A percentile compares a stretch with the other conserved stretches of the same genome.
These are phyloP conservation scores for Ceratina australensis DNA, from an alignment of 1,140 invertebrate species.

Conservation along the genomic window DNA sequence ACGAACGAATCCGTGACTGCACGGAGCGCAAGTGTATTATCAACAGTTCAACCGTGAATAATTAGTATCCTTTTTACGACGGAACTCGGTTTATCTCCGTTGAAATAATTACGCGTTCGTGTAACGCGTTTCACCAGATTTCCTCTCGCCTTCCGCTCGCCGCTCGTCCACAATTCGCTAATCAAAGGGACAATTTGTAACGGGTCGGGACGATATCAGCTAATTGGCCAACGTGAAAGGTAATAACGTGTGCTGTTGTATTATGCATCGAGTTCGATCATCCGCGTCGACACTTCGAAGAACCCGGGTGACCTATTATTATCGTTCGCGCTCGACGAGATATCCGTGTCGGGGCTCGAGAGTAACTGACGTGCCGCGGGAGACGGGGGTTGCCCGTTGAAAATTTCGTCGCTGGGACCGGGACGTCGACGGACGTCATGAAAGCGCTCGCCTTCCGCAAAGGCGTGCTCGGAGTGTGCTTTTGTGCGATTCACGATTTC, in stretches of 20 bases:
- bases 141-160: background rate
- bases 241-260: constrained; percentile 31
- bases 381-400: background rate
- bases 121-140: background rate
- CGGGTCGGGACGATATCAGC: constrained; percentile 24
- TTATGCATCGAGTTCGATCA: constrained; percentile 7
- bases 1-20: background rate
- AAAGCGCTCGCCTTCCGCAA: constrained; percentile 39
- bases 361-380: background rate
- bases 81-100: no score
- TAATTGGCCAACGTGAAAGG: constrained; percentile 31
- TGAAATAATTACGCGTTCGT: no score
- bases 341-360: background rate
- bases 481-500: constrained; percentile 54
- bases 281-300: background rate
- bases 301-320: background rate
- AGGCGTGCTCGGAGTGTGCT: constrained; percentile 40
- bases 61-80: no score
- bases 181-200: constrained; percentile 23
- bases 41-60: no score
- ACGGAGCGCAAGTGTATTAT: background rate
- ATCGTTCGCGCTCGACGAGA: background rate
- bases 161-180: constrained; percentile 2
- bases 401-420: constrained; percentile 16
- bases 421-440: constrained; percentile 17